phyloP scores from a whole-genome alignment of 1,140 invertebrate species.

The Scaptomyza graminum region DNA sequence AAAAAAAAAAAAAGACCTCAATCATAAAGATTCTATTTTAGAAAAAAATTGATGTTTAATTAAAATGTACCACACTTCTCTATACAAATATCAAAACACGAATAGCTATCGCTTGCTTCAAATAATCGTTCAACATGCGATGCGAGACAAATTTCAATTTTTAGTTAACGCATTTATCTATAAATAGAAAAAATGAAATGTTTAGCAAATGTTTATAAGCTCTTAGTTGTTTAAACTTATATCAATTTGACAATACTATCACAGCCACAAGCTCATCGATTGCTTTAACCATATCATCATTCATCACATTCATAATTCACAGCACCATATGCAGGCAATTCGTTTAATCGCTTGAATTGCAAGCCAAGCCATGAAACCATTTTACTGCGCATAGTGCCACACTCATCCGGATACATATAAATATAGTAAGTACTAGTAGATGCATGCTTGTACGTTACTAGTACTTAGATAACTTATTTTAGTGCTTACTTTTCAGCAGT shows the following conservation, averaged over 20 bases:
- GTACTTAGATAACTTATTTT: constrained; percentile 61
- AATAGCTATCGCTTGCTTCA: background rate
- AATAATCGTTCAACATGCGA: no score
- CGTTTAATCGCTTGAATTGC: constrained; percentile 56
- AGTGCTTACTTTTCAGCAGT: constrained; percentile 46
- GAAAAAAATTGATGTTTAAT: constrained; percentile 3
- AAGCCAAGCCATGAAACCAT: constrained; percentile 42
- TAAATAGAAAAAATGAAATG: no score
- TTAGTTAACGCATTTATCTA: no score
- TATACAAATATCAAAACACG: background rate
- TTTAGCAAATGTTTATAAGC: no score
- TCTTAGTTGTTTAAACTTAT: constrained; percentile 9
- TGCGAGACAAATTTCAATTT: no score
- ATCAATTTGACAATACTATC: constrained; percentile 38
- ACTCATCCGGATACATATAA: background rate
- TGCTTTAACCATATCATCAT: constrained; percentile 14
- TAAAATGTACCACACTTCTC: background rate
- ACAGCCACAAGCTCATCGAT: background rate
- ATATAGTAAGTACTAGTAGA: background rate
- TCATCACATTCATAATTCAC: constrained; percentile 4
- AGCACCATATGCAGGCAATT: constrained; percentile 20
- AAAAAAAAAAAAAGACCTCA: no score
- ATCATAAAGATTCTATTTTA: background rate
- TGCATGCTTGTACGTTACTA: constrained; percentile 10
- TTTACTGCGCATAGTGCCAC: constrained; percentile 23